These are phyloP conservation scores for Neosilurus hyrtlii DNA, from an alignment of 2,797 vertebrate species.

Conservation along the genomic window DNA sequence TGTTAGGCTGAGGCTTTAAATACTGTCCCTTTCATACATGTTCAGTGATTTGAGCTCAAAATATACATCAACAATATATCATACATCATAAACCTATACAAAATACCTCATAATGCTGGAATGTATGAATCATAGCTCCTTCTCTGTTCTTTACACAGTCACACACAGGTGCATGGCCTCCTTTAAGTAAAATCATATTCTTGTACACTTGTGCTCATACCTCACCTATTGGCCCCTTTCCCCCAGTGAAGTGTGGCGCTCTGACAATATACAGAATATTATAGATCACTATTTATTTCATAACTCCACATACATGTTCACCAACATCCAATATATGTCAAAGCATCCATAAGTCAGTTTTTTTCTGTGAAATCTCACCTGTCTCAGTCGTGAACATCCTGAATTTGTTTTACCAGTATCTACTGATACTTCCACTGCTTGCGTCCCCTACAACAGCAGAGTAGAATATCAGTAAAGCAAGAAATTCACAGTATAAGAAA, in stretches of 20 bases:
- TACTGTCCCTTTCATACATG: not conserved
- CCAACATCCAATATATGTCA: not conserved
- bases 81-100: not conserved
- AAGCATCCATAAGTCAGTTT: not conserved
- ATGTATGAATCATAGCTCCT: not conserved
- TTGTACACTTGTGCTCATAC: conserved; percentile 70
- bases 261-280: conserved; percentile 72
- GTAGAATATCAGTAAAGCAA: not conserved
- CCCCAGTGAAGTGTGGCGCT: conserved; percentile 71
- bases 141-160: not conserved
- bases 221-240: conserved; percentile 77
- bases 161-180: not conserved
- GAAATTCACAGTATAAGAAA: not conserved
- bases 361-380: not conserved
- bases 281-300: conserved; percentile 46
- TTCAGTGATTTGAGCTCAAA: not conserved
- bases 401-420: not conserved
- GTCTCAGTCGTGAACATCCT: not conserved
- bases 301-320: not conserved
- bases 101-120: not conserved
- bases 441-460: not conserved
- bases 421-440: not conserved
- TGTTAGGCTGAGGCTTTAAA: not conserved
- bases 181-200: not conserved
- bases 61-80: not conserved